Evolutionary conservation across 2,113 vertebrate species (phyloP), one percentile per base, ranked within the genome.

Genomic region (Campylorhamphus procurvoides): DNA sequence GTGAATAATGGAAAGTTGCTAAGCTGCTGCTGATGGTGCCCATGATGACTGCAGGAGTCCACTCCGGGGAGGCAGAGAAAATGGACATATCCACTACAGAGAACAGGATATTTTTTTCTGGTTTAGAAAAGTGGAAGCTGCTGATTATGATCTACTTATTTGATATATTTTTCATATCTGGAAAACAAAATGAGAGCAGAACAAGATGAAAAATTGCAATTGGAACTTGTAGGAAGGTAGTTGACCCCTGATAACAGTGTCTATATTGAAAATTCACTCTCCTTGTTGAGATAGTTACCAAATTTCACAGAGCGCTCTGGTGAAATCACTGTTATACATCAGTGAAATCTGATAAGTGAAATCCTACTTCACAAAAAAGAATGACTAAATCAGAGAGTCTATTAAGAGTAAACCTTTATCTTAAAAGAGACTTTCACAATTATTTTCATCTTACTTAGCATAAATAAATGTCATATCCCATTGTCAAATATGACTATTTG

Each of bases 121-220:
- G 3, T 39, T 63, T 74, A 77, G 55, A 75, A 87, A 78, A 89
- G 13, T 64, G 40, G 28, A 75, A 72, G 24, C 9, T 86, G 22
- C 31, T 91, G 80, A 89, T 92, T 94, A 44, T 44, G 14, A 88
- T 92, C 89, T 90, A 49, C 33, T 74, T 87, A 67, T 74, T 89
- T 94, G 73, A 44, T 82, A 47, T 14, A 44, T 56, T 87, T 69
- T 84, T 92, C 53, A 40, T 52, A 89, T 68, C 66, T 93, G 49
- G 24, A 78, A 94, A 87, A 59, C 19, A 89, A 89, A 76, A 90
- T 53, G 33, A 78, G 60, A 59, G 7, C 6, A 37, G 10, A 81
- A 8, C 31, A 72, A 84, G 52, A 75, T 12, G 42, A 47, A 87
- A 90, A 94, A 92, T 60, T 90, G 22, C 11, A 73, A 18, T 63